Evolutionary conservation across 2,113 vertebrate species (phyloP).

Genomic region (Pavo muticus): DNA sequence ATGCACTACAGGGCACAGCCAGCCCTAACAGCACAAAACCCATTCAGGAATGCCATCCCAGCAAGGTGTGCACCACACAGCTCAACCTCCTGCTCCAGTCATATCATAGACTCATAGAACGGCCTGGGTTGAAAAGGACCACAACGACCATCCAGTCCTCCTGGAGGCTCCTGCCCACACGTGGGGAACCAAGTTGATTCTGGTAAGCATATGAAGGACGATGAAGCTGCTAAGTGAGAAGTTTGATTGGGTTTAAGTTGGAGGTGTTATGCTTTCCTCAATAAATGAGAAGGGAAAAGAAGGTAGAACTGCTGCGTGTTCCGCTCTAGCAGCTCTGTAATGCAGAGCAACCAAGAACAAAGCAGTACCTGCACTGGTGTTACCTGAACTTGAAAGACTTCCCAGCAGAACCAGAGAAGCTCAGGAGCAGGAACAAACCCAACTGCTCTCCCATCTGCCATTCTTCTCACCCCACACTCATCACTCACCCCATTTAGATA

Average conservation of each 20-base stretch:
- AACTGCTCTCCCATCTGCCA: background rate
- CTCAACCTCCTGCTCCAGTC: background rate
- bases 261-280: background rate
- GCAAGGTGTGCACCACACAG: accelerated
- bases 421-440: background rate
- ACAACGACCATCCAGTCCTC: background rate
- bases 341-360: background rate
- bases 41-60: background rate
- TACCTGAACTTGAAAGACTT: too few relatives aligned
- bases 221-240: background rate
- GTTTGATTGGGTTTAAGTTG: background rate
- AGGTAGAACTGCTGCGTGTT: background rate
- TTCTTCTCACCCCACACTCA: background rate
- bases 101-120: too few relatives aligned
- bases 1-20: background rate
- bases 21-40: accelerated
- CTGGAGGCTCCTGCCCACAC: background rate
- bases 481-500: background rate
- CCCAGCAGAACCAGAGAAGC: background rate
- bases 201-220: background rate
- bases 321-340: background rate
- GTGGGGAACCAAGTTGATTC: background rate
- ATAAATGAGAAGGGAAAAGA: accelerated
- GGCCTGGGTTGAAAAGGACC: too few relatives aligned
- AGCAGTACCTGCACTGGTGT: background rate